Percentiles rank a stretch among this genome's conserved stretches.
Conservation (phyloP, 2,113 vertebrate genomes). For the Melanotaenia duboulayi region DNA sequence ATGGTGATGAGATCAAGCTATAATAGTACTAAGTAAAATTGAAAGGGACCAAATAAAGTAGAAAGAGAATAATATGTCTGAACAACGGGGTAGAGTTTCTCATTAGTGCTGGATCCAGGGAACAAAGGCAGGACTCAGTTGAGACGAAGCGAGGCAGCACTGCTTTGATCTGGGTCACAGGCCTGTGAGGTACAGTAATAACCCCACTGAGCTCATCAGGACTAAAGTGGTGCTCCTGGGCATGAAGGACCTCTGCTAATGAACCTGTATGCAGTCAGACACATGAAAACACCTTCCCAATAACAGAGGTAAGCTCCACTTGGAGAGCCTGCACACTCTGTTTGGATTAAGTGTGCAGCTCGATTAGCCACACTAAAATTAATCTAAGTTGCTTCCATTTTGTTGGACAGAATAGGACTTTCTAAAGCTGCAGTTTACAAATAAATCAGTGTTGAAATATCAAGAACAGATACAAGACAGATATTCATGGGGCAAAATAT, state of each 20-base stretch:
- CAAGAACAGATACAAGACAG: conserved; percentile 20
- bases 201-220: conserved; percentile 77
- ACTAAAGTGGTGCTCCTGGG: conserved; percentile 72
- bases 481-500: conserved; percentile 51
- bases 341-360: conserved; percentile 44
- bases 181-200: conserved; percentile 73
- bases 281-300: conserved; percentile 42
- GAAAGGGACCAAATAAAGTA: conserved; percentile 61
- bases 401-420: conserved; percentile 25
- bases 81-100: conserved; percentile 63
- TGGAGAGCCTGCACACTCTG: conserved; percentile 34
- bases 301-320: conserved; percentile 25
- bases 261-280: conserved; percentile 63
- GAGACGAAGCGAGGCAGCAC: conserved; percentile 53
- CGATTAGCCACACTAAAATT: conserved; percentile 38
- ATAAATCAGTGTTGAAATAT: conserved; percentile 46
- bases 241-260: conserved; percentile 63
- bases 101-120: conserved; percentile 68
- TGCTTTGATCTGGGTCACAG: conserved; percentile 79
- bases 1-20: conserved; percentile 49
- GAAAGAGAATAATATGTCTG: conserved; percentile 61
- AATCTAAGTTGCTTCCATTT: conserved; percentile 50
- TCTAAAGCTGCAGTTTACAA: conserved; percentile 57
- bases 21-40: conserved; percentile 39
- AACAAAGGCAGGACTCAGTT: conserved; percentile 67